These are phyloP conservation scores for Aporrectodea caliginosa DNA, from an alignment of 1,140 invertebrate genomes.

Conservation along the genomic window DNA sequence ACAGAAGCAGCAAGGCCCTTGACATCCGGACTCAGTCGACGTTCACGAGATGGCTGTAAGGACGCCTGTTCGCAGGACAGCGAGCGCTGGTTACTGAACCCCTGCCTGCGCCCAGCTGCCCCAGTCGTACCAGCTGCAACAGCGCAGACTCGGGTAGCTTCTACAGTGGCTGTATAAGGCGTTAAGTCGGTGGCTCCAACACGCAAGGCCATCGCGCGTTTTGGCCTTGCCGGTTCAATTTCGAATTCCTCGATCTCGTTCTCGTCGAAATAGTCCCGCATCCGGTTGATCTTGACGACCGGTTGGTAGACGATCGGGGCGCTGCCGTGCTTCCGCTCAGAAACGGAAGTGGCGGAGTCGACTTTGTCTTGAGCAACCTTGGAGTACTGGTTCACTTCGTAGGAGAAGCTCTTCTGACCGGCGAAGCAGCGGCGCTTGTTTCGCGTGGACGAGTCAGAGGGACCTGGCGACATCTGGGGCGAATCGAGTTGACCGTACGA, in stretches of 20 bases:
- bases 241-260: too few species aligned
- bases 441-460: background rate
- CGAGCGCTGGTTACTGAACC: background rate
- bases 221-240: background rate
- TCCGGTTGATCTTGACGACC: background rate
- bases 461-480: background rate
- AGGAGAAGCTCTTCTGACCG: constrained; percentile 25
- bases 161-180: too few species aligned
- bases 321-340: background rate
- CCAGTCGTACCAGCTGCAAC: background rate
- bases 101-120: background rate
- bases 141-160: background rate
- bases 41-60: background rate
- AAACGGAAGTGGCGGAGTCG: background rate
- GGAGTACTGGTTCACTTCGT: constrained; percentile 6
- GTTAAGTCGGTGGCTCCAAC: too few species aligned
- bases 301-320: background rate
- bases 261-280: background rate
- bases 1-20: too few species aligned
- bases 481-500: background rate
- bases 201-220: too few species aligned
- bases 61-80: background rate
- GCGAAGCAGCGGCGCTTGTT: constrained; percentile 5
- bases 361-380: too few species aligned
- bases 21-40: too few species aligned